A percentile compares a stretch with the other conserved stretches of the same genome.
These are phyloP conservation scores for Platysternon megacephalum DNA, from an alignment of 2,113 vertebrate species.

Conservation along the genomic window DNA sequence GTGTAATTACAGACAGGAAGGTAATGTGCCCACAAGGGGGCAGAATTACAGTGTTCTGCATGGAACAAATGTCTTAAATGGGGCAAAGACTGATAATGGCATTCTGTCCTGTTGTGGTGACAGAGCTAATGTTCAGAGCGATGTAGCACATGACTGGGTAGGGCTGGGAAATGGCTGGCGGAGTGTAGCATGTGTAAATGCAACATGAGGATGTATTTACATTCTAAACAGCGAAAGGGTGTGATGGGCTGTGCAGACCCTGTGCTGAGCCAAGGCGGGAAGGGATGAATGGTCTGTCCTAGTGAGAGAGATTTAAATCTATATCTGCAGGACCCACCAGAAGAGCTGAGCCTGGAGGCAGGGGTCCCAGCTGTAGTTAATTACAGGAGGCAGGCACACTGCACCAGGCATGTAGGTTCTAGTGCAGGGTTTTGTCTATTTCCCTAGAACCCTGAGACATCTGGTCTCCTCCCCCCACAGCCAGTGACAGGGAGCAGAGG, in stretches of 20 bases:
- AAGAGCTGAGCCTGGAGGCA: fast-evolving
- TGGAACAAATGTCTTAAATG: background rate
- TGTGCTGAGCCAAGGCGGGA: background rate
- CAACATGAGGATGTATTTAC: background rate
- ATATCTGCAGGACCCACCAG: fast-evolving
- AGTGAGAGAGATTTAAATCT: background rate
- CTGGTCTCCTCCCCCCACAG: background rate
- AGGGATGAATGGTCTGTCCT: background rate
- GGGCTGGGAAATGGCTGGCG: fast-evolving
- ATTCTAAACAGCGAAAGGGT: background rate
- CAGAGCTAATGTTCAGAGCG: fast-evolving
- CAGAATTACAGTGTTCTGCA: fast-evolving
- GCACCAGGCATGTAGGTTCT: background rate
- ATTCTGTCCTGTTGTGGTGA: background rate
- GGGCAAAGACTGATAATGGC: background rate
- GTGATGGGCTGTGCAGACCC: background rate
- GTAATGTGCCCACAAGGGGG: background rate
- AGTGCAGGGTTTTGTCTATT: background rate
- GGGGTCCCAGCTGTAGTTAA: fast-evolving
- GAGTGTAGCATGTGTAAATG: fast-evolving
- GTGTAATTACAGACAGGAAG: background rate
- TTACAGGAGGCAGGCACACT: background rate
- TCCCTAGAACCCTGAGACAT: background rate
- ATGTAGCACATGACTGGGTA: background rate
- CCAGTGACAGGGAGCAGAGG: background rate